These are phyloP conservation scores for Parazoanthus swiftii DNA, from an alignment of 92 coral and sea anemone species.

Conservation along the genomic window DNA sequence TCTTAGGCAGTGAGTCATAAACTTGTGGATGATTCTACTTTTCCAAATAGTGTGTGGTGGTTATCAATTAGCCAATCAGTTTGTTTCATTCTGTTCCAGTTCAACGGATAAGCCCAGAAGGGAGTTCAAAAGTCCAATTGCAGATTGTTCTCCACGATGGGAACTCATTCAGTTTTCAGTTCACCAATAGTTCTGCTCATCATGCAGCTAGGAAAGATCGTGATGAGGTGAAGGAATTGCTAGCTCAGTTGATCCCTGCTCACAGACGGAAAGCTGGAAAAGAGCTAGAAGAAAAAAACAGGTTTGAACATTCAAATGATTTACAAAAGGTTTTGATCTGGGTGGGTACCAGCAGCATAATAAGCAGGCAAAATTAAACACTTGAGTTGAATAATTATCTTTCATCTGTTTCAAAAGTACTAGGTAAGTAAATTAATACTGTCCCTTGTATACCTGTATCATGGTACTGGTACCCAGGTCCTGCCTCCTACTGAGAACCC, in stretches of 20 bases:
- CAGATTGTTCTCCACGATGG: slow-evolving; percentile 92
- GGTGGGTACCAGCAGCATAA: no score
- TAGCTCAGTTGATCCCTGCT: slow-evolving; percentile 96
- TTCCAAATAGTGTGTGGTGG: not conserved
- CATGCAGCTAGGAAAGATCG: slow-evolving; percentile 79
- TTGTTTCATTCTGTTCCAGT: slow-evolving; percentile 46
- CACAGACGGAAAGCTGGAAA: slow-evolving; percentile 92
- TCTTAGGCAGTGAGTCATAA: no score
- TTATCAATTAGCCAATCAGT: not conserved
- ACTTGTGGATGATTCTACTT: no score
- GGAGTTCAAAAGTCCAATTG: slow-evolving; percentile 90
- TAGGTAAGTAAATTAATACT: no score
- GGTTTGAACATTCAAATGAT: slow-evolving; percentile 37
- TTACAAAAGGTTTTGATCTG: no score
- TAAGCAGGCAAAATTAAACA: no score
- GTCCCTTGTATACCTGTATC: no score
- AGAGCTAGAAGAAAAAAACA: slow-evolving; percentile 94
- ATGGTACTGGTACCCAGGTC: no score
- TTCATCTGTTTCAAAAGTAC: no score
- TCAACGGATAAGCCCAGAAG: slow-evolving; percentile 96
- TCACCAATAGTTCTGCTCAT: slow-evolving; percentile 60
- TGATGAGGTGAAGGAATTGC: slow-evolving; percentile 87
- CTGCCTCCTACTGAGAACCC: no score
- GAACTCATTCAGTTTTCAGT: slow-evolving; percentile 85
- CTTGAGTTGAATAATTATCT: no score